These are phyloP conservation scores for Melopsittacus undulatus DNA, from an alignment of 2,797 vertebrate species.

Conservation along the genomic window DNA sequence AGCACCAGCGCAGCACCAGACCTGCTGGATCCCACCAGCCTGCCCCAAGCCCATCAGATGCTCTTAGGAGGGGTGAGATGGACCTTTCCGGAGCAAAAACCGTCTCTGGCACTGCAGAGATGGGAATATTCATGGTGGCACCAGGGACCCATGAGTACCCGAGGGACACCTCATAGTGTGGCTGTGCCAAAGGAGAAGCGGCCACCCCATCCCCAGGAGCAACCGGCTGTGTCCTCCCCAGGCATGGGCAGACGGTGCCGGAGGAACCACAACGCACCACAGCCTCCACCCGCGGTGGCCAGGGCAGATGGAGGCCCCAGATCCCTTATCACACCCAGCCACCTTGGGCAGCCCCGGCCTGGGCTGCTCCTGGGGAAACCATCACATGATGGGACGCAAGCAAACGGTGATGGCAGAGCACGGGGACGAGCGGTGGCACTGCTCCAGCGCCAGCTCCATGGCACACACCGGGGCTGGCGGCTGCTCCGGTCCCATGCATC, in stretches of 20 bases:
- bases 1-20: not conserved
- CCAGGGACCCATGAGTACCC: accelerated
- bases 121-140: not conserved
- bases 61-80: not conserved
- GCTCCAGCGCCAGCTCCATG: accelerated
- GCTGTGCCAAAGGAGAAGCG: accelerated
- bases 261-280: not conserved
- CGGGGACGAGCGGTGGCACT: not conserved
- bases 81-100: not conserved
- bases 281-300: not conserved
- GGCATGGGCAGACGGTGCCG: accelerated
- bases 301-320: not conserved
- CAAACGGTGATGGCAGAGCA: not conserved
- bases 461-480: not conserved
- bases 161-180: accelerated
- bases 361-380: not conserved
- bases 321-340: slow-evolving; percentile 54
- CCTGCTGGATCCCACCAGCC: not conserved
- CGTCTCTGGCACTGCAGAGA: not conserved
- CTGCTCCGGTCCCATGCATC: not conserved
- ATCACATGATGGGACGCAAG: not conserved
- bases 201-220: not conserved
- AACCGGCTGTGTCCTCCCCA: accelerated
- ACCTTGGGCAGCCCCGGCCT: not conserved
- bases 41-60: not conserved